These are phyloP conservation scores for Serranus cabrilla DNA, from an alignment of 2,797 vertebrate genomes.

Conservation along the genomic window DNA sequence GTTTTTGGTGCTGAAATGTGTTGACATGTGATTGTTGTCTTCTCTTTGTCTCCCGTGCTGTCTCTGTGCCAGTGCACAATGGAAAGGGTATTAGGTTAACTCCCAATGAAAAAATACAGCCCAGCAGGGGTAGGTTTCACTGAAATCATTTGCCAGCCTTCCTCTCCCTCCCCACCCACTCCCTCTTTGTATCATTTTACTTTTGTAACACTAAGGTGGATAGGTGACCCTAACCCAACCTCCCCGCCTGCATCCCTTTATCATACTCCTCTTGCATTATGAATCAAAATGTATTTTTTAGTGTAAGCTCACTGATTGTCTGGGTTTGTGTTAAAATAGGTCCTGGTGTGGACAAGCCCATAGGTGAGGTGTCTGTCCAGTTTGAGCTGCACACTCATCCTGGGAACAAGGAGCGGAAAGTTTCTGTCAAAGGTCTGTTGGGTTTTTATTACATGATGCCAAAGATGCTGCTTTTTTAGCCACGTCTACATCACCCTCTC, in stretches of 20 bases:
- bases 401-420: constrained; percentile 94
- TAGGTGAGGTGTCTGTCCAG: constrained; percentile 96
- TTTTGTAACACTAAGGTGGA: constrained; percentile 14
- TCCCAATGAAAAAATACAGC: constrained; percentile 94
- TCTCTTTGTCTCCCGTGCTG: constrained; percentile 85
- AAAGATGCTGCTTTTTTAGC: neutral
- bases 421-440: constrained; percentile 93
- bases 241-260: constrained; percentile 1
- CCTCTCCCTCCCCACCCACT: neutral
- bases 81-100: constrained; percentile 98
- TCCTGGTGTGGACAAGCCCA: constrained; percentile 92
- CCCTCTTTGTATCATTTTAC: constrained; percentile 24
- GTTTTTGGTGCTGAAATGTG: constrained; percentile 25
- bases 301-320: constrained; percentile 20
- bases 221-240: constrained; percentile 11
- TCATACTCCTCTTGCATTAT: constrained; percentile 1
- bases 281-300: neutral
- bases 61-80: constrained; percentile 93
- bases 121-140: constrained; percentile 93
- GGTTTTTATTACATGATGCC: neutral
- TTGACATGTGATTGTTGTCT: constrained; percentile 61
- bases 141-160: constrained; percentile 40
- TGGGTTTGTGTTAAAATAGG: constrained; percentile 80
- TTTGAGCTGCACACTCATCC: constrained; percentile 96
- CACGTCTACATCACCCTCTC: neutral